Conservation (phyloP, 1,140 invertebrate genomes). For the Oppia nitens region DNA sequence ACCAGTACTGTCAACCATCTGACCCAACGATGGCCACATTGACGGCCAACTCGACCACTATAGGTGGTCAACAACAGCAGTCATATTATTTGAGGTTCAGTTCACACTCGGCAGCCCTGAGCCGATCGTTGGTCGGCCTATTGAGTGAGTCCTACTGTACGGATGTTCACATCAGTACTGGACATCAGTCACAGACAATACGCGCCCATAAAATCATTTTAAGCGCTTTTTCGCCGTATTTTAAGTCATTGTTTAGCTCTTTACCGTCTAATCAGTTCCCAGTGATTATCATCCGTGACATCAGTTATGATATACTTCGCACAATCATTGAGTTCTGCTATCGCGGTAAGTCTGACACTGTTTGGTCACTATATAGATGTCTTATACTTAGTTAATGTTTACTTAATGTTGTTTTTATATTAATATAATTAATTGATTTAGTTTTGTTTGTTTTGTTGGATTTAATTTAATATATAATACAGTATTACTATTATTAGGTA, state of each 20-base stretch:
- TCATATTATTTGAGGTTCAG: not conserved
- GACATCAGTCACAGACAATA: slow-evolving; percentile 4
- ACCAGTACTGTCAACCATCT: no score
- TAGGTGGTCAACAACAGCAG: no score
- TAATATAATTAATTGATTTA: no score
- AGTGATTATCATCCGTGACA: slow-evolving; percentile 75
- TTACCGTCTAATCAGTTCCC: slow-evolving; percentile 32
- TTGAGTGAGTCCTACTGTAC: not conserved
- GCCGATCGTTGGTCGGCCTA: not conserved
- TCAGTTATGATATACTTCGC: slow-evolving; percentile 72
- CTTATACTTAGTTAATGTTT: no score
- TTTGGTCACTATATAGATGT: no score
- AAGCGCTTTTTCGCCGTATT: slow-evolving; percentile 15
- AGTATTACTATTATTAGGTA: no score
- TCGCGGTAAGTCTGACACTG: slow-evolving; percentile 45
- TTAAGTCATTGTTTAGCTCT: slow-evolving; percentile 12
- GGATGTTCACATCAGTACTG: slow-evolving; percentile 2
- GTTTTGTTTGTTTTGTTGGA: no score
- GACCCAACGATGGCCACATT: not conserved
- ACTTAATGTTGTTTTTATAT: no score
- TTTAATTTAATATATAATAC: no score
- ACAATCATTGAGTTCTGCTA: slow-evolving; percentile 90
- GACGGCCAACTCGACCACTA: not conserved
- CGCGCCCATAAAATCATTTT: slow-evolving; percentile 16
- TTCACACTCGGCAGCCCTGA: not conserved